These are phyloP conservation scores for Dipodomys merriami DNA, from an alignment of 2,113 vertebrate genomes.

Conservation along the genomic window DNA sequence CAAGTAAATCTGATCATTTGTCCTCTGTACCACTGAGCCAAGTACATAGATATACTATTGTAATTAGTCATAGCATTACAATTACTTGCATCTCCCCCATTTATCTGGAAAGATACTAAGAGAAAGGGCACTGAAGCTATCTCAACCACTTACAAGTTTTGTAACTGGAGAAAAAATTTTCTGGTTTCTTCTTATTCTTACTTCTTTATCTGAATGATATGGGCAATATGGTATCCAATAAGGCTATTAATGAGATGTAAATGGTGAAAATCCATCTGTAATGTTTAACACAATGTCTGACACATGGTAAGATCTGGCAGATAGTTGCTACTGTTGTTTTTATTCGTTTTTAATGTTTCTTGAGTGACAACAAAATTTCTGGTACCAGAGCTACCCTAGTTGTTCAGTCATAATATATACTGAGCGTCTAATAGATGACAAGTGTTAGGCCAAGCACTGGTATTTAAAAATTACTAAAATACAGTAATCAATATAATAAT, in stretches of 20 bases:
- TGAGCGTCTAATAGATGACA: conserved; percentile 14
- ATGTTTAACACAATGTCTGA: neutral
- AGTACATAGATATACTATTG: conserved; percentile 35
- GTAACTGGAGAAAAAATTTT: neutral
- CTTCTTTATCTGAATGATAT: neutral
- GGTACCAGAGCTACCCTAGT: neutral
- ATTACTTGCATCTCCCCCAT: conserved; percentile 26
- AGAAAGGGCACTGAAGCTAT: neutral
- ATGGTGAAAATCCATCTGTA: neutral
- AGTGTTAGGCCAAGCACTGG: neutral
- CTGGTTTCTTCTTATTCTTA: neutral
- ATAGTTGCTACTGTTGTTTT: neutral
- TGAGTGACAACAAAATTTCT: neutral
- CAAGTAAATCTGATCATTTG: conserved; percentile 59
- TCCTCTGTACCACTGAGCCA: conserved; percentile 12
- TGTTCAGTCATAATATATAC: neutral
- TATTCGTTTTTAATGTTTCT: conserved; percentile 36
- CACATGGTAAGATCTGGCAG: neutral
- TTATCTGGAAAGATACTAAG: neutral
- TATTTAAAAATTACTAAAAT: conserved; percentile 29
- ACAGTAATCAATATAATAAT: neutral
- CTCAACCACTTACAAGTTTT: neutral
- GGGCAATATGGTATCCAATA: neutral
- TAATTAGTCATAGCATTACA: conserved; percentile 43
- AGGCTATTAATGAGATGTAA: conserved; percentile 14